Evolutionary conservation across 2,888 invertebrate genomes (phyloP).

Genomic region (Resseliella maxima): DNA sequence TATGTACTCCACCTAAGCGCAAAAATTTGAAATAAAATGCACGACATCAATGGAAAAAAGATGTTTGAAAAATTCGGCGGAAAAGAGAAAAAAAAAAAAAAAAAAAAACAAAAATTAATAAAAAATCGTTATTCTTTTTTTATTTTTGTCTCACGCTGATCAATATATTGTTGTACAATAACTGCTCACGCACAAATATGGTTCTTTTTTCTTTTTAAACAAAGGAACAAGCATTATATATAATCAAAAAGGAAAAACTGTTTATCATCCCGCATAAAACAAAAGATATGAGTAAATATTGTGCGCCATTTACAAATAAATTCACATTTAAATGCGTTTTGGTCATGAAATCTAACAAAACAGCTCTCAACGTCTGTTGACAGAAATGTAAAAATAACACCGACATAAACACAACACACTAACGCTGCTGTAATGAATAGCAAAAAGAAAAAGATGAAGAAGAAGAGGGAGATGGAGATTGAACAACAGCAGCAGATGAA

Average conservation of each 20-base stretch:
- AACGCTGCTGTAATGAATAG: conserved; percentile 17
- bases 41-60: neutral
- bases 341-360: conserved; percentile 34
- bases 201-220: no score
- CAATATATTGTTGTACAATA: neutral
- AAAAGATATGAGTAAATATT: neutral
- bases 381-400: neutral
- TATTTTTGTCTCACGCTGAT: neutral
- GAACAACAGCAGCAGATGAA: neutral
- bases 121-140: neutral
- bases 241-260: neutral
- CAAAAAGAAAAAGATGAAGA: no score
- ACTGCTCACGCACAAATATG: no score
- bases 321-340: conserved; percentile 33
- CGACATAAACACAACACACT: neutral
- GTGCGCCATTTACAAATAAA: neutral
- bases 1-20: neutral
- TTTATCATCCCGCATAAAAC: conserved; percentile 3
- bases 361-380: neutral
- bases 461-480: no score
- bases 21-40: neutral
- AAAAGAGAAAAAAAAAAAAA: no score
- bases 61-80: no score
- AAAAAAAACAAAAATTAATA: no score
- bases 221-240: no score